Base-by-base conservation (phyloP, 2,113 vertebrate genomes). In the Centropristis striata region DNA sequence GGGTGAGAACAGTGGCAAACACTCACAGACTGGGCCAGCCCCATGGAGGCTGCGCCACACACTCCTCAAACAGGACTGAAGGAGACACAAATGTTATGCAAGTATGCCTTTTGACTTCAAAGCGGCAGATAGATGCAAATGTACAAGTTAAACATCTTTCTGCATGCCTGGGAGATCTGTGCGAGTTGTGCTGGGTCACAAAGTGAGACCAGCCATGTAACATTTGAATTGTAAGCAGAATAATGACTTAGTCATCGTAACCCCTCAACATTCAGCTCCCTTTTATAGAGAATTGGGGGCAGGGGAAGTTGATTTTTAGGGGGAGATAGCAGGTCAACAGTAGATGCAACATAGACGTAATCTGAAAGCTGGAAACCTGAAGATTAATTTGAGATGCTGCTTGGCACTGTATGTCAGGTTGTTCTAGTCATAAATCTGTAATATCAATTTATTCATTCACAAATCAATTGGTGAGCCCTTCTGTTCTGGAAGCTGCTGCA, bases 11-110 rank as follows among this genome's bases (percentile, higher is more conserved):
- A 57, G 81, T 64, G 50, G 68, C 64, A 76, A 10, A 73, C 23
- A 73, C n/a, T 67, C 64, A 58, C 58, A 83, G 63, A 84, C 80
- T 77, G 65, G 85, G 87, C 51, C 83, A 81, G 68, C 59, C 64
- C 80, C 61, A 2, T 9, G 8, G 86, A 80, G 89, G 80, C 76
- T 44, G 20, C 16, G 0, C 18, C 21, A 14, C 54, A 49, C 86
- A 60, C 36, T 64, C 53, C 64, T 68, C 49, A 44, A 70, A 71
- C 63, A 51, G 75, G 50, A 32, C 67, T 18, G 66, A 71, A 70
- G 63, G 55, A 82, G 42, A n/a, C 50, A 80, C 59, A 37, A 84
- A 59, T 63, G 75, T 88, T 87, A 79, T 11, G 58, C 0, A 88
- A 87, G 81, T 7, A 4, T 23, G 74, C 65, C 61, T 68, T 44